Evolutionary conservation across 2,797 vertebrate species (phyloP).

Genomic region (Acanthornis magna): DNA sequence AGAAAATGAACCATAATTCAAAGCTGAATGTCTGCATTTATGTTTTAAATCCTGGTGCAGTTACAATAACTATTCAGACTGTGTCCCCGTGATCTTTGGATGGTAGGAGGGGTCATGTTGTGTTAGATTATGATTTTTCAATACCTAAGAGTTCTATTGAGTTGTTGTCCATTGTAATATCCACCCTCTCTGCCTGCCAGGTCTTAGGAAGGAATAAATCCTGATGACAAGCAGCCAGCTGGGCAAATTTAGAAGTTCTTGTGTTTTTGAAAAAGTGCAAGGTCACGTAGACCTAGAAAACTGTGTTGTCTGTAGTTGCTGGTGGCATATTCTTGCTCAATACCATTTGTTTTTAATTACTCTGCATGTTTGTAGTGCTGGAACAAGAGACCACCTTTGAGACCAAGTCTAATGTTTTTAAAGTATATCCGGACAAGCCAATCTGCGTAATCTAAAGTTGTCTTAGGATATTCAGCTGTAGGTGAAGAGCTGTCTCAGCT

Average conservation of each 20-base stretch:
- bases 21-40: background rate
- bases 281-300: background rate
- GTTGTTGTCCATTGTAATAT: background rate
- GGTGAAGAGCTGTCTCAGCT: background rate
- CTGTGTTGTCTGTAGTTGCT: background rate
- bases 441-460: background rate
- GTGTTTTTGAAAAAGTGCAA: background rate
- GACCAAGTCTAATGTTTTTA: constrained; percentile 14
- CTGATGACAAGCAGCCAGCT: background rate
- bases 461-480: background rate
- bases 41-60: background rate
- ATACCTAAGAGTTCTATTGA: background rate
- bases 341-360: constrained; percentile 63
- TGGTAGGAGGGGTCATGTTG: background rate
- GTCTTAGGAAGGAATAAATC: background rate
- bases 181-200: background rate
- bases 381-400: constrained; percentile 48
- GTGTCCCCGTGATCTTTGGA: background rate
- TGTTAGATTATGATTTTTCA: background rate
- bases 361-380: background rate
- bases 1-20: background rate
- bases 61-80: background rate
- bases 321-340: background rate
- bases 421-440: background rate
- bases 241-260: background rate